Conservation (phyloP, 2,113 vertebrate species). For the Osmerus mordax region DNA sequence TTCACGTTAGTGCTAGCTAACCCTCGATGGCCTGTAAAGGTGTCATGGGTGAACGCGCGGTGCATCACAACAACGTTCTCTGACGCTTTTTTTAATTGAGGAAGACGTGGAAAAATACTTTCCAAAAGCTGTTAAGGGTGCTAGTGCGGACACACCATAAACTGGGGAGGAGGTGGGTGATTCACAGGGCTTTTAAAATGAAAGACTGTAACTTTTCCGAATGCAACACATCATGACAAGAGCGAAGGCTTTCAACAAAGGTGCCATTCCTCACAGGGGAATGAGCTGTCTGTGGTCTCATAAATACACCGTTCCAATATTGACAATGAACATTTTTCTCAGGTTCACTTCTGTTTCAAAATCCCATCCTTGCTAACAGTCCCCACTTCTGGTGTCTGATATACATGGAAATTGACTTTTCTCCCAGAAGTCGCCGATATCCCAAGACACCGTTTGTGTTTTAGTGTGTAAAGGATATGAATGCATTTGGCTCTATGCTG, state of each 20-base stretch:
- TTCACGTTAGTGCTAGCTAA: background rate
- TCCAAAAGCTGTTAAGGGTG: background rate
- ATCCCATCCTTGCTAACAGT: background rate
- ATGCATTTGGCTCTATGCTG: background rate
- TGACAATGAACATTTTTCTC: slow-evolving; percentile 17
- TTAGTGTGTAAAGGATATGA: background rate
- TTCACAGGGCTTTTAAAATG: slow-evolving; percentile 9
- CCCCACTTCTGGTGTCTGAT: too few species aligned
- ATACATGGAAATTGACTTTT: too few species aligned
- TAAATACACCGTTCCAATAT: slow-evolving; percentile 28
- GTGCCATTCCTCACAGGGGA: background rate
- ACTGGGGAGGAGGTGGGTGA: background rate
- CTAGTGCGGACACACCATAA: background rate
- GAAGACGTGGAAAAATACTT: background rate
- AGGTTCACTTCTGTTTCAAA: slow-evolving; percentile 8
- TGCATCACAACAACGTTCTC: background rate
- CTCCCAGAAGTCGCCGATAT: too few species aligned
- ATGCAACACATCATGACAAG: slow-evolving; percentile 13
- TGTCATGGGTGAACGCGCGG: background rate
- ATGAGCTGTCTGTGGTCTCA: slow-evolving; percentile 15
- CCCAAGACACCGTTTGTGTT: too few species aligned
- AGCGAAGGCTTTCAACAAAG: slow-evolving; percentile 9
- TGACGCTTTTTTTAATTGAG: background rate
- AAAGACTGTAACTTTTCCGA: slow-evolving; percentile 4
- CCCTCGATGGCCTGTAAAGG: background rate